Evolutionary conservation across 1,140 invertebrate genomes (phyloP), one percentile per base, ranked within the genome.

Genomic region (Eurosta solidaginis): DNA sequence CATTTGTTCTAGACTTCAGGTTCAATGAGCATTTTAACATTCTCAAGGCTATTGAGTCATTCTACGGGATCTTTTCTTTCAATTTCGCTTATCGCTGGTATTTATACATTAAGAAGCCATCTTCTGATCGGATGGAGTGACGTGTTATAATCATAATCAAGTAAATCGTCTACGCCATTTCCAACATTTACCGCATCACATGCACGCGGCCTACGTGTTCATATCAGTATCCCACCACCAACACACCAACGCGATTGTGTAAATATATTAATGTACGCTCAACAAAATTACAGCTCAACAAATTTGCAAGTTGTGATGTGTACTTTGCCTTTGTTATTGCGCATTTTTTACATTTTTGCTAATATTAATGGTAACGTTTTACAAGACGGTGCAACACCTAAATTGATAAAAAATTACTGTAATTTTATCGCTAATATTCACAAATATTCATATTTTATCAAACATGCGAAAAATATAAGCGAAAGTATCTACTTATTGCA

Each of bases 171-270:
- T 22, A 33, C 10, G n/a, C 12, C 27, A n/a, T 40, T 42, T 33
- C n/a, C 59, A 40, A 42, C 59, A 10, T 68, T 68, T 68, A 40
- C 59, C 59, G 33, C 36, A 68, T 68, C 59, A 68, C 59, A 68
- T 68, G 59, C 59, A 29, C 59, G 17, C 17, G 6, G n/a, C 33
- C 59, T 27, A n/a, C 22, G 36, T 63, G 29, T 0, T 40, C 59
- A 36, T 68, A 68, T 68, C 59, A 68, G 14, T n/a, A n/a, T n/a
- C n/a, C n/a, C 59, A 40, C 59, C 9, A 68, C 17, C 40, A 68
- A 29, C 9, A 68, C 59, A 2, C 29, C 22, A 40, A 40, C 3
- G n/a, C 1, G 17, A 1, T 68, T 68, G 59, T n/a, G 59, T 68
- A 6, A 68, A 40, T n/a, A n/a, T n/a, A n/a, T 68, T 40, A 29